A percentile compares a stretch with the other conserved stretches of the same genome.
Evolutionary conservation across 2,888 invertebrate genomes (phyloP).

Genomic region (Melanostoma scalare): DNA sequence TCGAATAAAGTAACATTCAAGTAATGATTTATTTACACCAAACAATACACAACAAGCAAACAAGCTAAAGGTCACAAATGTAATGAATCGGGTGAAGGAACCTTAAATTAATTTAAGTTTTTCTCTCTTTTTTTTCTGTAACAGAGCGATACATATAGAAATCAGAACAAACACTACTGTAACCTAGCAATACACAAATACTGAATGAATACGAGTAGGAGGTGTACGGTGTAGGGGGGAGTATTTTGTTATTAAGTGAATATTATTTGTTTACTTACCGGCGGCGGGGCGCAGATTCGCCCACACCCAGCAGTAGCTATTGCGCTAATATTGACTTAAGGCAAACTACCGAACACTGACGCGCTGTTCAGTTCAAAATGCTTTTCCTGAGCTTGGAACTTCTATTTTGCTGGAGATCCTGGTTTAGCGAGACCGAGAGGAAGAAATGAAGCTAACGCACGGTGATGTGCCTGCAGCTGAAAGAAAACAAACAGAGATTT

Average conservation of each 20-base stretch:
- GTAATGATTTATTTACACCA: no score
- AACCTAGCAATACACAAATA: slow-evolving; percentile 14
- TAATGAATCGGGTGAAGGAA: neutral
- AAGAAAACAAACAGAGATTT: no score
- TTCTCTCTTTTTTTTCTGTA: slow-evolving; percentile 3
- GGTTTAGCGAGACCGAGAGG: neutral
- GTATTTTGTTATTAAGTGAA: neutral
- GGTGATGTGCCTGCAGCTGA: no score
- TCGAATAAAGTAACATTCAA: no score
- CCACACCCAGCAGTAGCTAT: slow-evolving; percentile 83
- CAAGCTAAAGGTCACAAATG: neutral
- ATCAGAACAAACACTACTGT: slow-evolving; percentile 11
- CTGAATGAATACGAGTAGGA: neutral
- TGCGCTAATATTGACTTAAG: slow-evolving; percentile 82
- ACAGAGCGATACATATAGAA: slow-evolving; percentile 11
- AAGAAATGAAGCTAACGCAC: no score
- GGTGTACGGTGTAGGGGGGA: no score
- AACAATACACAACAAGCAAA: neutral
- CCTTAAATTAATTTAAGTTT: neutral
- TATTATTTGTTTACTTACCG: slow-evolving; percentile 77
- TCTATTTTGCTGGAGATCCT: slow-evolving; percentile 11
- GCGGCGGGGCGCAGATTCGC: slow-evolving; percentile 83
- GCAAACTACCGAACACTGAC: slow-evolving; percentile 77
- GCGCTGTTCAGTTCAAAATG: slow-evolving; percentile 75
- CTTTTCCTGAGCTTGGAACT: slow-evolving; percentile 27